Base-by-base conservation (phyloP, 2,797 vertebrate genomes). In the Rallus crepitans region DNA sequence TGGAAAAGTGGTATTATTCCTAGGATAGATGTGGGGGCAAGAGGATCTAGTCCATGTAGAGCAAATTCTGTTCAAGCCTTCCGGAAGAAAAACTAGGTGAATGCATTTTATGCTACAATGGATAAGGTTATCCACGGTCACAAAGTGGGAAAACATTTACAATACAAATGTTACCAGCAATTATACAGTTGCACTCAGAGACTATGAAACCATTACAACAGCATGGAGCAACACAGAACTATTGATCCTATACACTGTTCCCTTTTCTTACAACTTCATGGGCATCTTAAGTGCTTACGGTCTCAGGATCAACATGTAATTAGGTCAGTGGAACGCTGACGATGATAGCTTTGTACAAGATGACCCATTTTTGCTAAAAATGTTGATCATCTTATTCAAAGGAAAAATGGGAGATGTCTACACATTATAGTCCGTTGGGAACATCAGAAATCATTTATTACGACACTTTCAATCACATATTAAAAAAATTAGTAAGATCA, bases 251-350 rank as follows among this genome's bases (percentile, higher is more conserved):
- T 65, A 76, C 2, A 13, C 14, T 59, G 83, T 23, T 91, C 56
- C 85, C 35, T 64, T 64, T 83, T 52, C 72, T 80, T 79, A 73
- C 60, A 91, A 87, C 76, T 94, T 85, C 93, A 81, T 2, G 45
- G 66, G 35, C 82, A 85, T 82, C 84, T 93, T 65, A 91, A 87
- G 30, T 25, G 75, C 90, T 92, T 68, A 91, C 52, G 2, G 69
- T 89, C 89, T 93, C 93, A 95, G 89, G 84, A 94, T 92, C 89
- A 87, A 80, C 42, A 2, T 92, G 76, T 92, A 97, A 96, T 93
- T 96, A 96, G 94, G 93, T 93, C 91, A 96, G 91, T 95, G 87
- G 94, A 92, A 94, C 95, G 90, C 73, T 93, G 80, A 93, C 86
- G 90, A 92, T 88, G 68, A 96, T 53, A 94, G 92, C 94, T 93